phyloP scores from a whole-genome alignment of 2,113 vertebrate species.

The Rhinolophus sinicus region DNA sequence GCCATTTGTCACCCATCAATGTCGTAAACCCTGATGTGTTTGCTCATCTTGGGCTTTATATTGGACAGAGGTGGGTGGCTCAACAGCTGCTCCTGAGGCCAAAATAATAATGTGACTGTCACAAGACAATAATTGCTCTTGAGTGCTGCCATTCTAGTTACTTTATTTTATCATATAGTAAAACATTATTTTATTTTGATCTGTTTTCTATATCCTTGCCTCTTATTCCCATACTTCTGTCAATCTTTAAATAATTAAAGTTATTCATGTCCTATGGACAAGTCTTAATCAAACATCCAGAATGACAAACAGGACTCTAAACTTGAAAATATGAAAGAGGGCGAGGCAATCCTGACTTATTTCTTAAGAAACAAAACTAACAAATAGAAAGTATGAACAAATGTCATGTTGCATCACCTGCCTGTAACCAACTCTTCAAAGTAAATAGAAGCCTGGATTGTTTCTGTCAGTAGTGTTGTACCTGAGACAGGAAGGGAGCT shows the following conservation, averaged over 20 bases:
- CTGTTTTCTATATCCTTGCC: background rate
- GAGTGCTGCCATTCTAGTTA: background rate
- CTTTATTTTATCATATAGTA: background rate
- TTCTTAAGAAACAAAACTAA: background rate
- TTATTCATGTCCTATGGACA: background rate
- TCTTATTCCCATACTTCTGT: background rate
- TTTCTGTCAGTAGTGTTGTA: background rate
- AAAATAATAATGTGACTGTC: background rate
- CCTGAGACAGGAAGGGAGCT: background rate
- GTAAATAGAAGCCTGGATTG: background rate
- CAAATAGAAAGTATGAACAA: slow-evolving; percentile 18
- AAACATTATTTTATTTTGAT: background rate
- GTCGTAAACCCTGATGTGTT: background rate
- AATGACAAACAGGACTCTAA: background rate
- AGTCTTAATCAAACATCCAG: slow-evolving; percentile 1
- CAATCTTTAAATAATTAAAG: slow-evolving; percentile 21
- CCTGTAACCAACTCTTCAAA: background rate
- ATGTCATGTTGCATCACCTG: background rate
- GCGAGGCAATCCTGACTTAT: background rate
- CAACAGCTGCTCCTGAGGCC: background rate
- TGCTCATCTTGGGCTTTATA: background rate
- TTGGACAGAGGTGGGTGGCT: background rate
- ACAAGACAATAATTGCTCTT: background rate
- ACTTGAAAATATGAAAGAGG: background rate
- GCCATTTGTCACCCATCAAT: background rate